A percentile compares a stretch with the other conserved stretches of the same genome.
Evolutionary conservation across 2,113 vertebrate genomes (phyloP).

Genomic region (Argyrosomus japonicus): DNA sequence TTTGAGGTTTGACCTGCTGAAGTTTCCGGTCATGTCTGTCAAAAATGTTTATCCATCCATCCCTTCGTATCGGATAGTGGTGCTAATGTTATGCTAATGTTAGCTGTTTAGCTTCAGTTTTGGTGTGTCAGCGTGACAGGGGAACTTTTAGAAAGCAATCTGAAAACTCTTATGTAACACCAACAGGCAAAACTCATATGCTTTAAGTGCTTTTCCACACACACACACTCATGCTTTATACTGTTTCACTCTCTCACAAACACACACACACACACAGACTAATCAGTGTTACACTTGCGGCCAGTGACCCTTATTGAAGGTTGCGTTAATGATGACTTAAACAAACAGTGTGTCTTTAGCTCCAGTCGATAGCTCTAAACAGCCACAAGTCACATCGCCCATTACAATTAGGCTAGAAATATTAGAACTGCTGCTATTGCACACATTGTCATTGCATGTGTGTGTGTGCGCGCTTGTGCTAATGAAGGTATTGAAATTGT

Average conservation of each 20-base stretch:
- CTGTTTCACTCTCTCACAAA: slow-evolving; percentile 1
- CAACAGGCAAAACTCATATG: neutral
- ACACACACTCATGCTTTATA: neutral
- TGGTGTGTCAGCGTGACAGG: too few relatives aligned
- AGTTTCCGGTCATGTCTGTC: neutral
- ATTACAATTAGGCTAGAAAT: slow-evolving; percentile 66
- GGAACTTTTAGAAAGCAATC: neutral
- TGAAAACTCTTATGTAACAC: neutral
- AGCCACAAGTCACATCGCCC: slow-evolving; percentile 60
- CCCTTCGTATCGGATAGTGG: neutral
- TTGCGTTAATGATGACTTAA: slow-evolving; percentile 72
- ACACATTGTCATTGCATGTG: slow-evolving; percentile 11
- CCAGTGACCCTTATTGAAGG: slow-evolving; percentile 66
- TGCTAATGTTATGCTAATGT: neutral
- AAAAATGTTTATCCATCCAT: neutral
- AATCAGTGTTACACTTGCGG: slow-evolving; percentile 47
- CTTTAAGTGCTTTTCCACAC: slow-evolving; percentile 2
- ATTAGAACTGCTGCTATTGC: slow-evolving; percentile 45
- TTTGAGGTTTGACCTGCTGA: neutral
- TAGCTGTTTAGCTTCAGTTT: neutral
- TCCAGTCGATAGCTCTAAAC: slow-evolving; percentile 63
- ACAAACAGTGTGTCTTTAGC: slow-evolving; percentile 71
- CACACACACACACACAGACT: slow-evolving; percentile 35
- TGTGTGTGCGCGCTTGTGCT: slow-evolving; percentile 31
- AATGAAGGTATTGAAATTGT: slow-evolving; percentile 71